Evolutionary conservation across 2,113 vertebrate species (phyloP), one percentile per base, ranked within the genome.

Genomic region (Empidonax alnorum): DNA sequence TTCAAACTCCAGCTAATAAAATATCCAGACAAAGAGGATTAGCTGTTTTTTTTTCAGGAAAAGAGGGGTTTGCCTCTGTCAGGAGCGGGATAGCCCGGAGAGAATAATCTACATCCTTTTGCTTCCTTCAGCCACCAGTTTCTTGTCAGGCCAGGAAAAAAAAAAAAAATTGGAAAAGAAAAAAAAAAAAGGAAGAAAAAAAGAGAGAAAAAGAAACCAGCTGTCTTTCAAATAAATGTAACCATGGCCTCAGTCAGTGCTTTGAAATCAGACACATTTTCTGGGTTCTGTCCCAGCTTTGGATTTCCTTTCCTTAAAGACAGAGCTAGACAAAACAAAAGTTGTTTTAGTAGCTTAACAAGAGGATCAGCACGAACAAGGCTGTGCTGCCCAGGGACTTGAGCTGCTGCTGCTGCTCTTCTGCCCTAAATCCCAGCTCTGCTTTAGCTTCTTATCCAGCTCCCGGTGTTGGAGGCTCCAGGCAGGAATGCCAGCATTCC

Each of bases 11-110:
- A 84, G 80, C 56, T 94, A 91, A 95, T 92, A 91, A 97, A 94
- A 89, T 85, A 92, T 81, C 95, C 94, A 97, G 95, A 97, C 96
- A 73, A 72, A 59, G 46, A 61, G 79, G 82, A 93, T 95, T 93
- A 90, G 58, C 72, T 84, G 58, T n/a, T n/a, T n/a, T 87, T 69
- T 77, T 90, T 94, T 81, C 84, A 95, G 72, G 61, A 58, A 63
- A 25, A 68, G 37, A 75, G n/a, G n/a, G 42, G 24, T 83, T 94
- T 86, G 91, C 88, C 89, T 97, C 85, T 94, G 55, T 95, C 71
- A 95, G 95, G 84, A 94, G 67, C 25, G 50, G 67, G 35, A 76
- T 33, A 88, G 58, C 53, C 53, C 61, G 49, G 84, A 83, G 42
- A 95, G 89, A 89, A 96, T 93, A 90, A 89, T 89, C 20, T 46